phyloP scores from a whole-genome alignment of 1,140 invertebrate genomes.

The Drosophila littoralis region DNA sequence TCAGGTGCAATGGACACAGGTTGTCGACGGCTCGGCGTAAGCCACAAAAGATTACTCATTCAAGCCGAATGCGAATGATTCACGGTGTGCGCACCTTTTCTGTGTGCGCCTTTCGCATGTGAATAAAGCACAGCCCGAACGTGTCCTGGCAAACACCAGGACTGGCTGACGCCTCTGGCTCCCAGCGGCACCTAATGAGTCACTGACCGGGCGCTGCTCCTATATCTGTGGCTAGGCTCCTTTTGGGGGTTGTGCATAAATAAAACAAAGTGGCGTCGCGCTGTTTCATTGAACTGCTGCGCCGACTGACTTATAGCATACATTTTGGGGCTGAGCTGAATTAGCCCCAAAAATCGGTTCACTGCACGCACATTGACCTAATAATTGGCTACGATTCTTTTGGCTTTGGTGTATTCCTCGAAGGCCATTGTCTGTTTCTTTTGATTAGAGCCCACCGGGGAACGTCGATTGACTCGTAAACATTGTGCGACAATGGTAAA shows the following conservation, averaged over 20 bases:
- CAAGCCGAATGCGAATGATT: constrained; percentile 46
- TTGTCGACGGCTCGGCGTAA: constrained; percentile 21
- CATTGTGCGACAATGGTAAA: not conserved
- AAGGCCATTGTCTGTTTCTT: constrained; percentile 10
- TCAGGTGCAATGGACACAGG: constrained; percentile 58
- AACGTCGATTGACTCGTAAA: not conserved
- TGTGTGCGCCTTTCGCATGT: not conserved
- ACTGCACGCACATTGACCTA: constrained; percentile 69
- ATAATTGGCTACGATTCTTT: constrained; percentile 51
- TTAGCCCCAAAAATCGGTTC: constrained; percentile 56
- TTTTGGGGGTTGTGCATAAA: constrained; percentile 31
- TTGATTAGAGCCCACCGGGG: constrained; percentile 1
- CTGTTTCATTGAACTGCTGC: constrained; percentile 51
- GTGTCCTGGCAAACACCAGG: constrained; percentile 15
- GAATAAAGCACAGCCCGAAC: constrained; percentile 29
- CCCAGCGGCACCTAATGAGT: constrained; percentile 57
- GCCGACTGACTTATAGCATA: constrained; percentile 66
- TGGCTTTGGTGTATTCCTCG: constrained; percentile 4
- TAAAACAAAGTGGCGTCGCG: constrained; percentile 43
- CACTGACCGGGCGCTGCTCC: constrained; percentile 57
- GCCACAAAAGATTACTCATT: constrained; percentile 61
- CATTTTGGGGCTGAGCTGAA: constrained; percentile 53
- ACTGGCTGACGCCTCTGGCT: constrained; percentile 19
- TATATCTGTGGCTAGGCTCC: not conserved
- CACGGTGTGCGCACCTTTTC: constrained; percentile 20